Evolutionary conservation across 2,113 vertebrate species (phyloP).

Genomic region (Poecile atricapillus): DNA sequence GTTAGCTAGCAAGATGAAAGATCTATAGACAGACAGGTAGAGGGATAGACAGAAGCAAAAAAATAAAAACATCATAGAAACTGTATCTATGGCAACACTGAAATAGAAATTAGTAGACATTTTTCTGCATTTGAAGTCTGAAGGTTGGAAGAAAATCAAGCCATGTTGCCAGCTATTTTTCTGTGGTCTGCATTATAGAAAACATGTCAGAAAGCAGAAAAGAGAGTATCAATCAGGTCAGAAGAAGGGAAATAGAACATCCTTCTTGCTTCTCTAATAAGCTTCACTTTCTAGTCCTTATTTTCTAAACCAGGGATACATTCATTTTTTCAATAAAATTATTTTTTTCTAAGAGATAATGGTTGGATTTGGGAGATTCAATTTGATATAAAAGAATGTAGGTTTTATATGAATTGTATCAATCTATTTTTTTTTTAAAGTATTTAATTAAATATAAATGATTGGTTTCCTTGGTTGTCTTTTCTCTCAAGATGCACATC

Average conservation of each 20-base stretch:
- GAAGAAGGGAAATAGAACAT: not conserved
- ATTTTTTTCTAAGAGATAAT: not conserved
- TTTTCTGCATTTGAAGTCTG: constrained; percentile 22
- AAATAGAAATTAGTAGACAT: constrained; percentile 52
- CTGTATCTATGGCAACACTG: constrained; percentile 44
- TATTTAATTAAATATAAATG: not conserved
- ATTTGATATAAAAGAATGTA: not conserved
- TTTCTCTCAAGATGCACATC: not conserved
- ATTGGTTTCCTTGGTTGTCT: not conserved
- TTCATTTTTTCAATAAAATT: not conserved
- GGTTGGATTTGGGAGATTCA: not conserved
- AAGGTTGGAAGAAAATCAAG: constrained; percentile 38
- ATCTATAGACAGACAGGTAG: not conserved
- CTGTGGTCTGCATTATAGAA: not conserved
- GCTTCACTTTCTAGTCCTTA: not conserved
- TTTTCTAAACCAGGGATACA: not conserved
- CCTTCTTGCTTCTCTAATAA: not conserved
- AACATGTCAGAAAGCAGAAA: constrained; percentile 12
- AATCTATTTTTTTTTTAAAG: not conserved
- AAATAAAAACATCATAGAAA: constrained; percentile 11
- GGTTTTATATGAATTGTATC: not conserved
- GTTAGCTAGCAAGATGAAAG: not conserved
- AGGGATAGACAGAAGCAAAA: not conserved
- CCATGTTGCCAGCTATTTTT: constrained; percentile 3
- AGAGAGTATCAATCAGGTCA: not conserved